A percentile compares a stretch with the other conserved stretches of the same genome.
Evolutionary conservation across 2,888 invertebrate species (phyloP).

Genomic region (Macrosiphum euphorbiae): DNA sequence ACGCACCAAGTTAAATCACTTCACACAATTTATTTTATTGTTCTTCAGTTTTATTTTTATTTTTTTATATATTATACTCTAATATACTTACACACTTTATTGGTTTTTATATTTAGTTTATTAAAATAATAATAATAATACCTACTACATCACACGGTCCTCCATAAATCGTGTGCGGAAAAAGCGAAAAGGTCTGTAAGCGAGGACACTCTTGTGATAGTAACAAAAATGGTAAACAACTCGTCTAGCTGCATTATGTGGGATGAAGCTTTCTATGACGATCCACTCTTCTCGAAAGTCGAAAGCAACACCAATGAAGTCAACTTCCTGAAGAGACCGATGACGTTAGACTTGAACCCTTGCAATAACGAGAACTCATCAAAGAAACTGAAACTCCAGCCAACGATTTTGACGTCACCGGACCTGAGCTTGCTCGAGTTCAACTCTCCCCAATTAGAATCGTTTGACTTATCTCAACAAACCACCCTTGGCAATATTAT

Average conservation of each 20-base stretch:
- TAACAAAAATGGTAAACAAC: constrained; percentile 76
- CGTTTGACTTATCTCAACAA: constrained; percentile 79
- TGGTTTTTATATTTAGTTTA: not conserved
- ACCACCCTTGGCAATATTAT: constrained; percentile 76
- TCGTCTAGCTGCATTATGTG: constrained; percentile 71
- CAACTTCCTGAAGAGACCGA: constrained; percentile 80
- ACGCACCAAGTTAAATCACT: too few relatives aligned
- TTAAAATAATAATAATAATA: not conserved
- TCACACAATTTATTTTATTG: too few relatives aligned
- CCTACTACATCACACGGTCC: not conserved
- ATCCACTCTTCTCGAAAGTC: constrained; percentile 72
- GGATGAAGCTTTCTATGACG: constrained; percentile 65
- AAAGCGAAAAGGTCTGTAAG: not conserved
- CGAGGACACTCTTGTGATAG: constrained; percentile 18
- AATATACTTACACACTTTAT: too few relatives aligned
- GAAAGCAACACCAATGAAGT: constrained; percentile 75
- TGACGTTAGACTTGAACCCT: constrained; percentile 84
- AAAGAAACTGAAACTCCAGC: constrained; percentile 73
- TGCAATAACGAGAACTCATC: constrained; percentile 68
- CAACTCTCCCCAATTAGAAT: constrained; percentile 91
- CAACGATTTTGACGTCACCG: constrained; percentile 83
- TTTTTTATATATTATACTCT: too few relatives aligned
- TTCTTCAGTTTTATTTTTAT: too few relatives aligned
- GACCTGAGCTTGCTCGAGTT: constrained; percentile 88
- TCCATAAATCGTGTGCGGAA: not conserved